Base-by-base conservation (phyloP, 2,797 vertebrate genomes). In the Rhyacichthys aspro region DNA sequence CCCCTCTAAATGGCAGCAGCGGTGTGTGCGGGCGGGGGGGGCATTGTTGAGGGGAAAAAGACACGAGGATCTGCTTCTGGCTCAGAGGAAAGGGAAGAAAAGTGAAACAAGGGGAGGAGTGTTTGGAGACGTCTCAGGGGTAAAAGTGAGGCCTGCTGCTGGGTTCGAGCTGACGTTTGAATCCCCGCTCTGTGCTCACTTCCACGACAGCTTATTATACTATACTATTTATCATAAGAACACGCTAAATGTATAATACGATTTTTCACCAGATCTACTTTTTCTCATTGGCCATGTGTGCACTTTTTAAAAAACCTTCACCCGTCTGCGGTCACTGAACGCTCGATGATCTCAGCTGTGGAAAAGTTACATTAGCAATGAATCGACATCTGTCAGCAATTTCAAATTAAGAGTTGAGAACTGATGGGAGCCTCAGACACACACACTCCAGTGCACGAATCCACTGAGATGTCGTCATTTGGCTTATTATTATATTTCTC, bases 361-460 rank as follows among this genome's bases (percentile, higher is more conserved):
- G 47, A 82, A 70, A 73, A 68, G 57, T 63, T 79, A 41, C 46
- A 55, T 68, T 39, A 58, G 52, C 62, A 42, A 63, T 54, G 43
- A 72, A 69, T 63, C 64, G 67, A 73, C 84, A 86, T 87, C 85
- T 85, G 85, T 84, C 81, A 84, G 70, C 79, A 71, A 83, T 84
- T 86, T 85, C 44, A 81, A 83, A 89, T 84, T 70, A 82, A 46
- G 63, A 68, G 67, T 70, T 47, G 68, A 72, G 73, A 55, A 70
- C 43, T 52, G 23, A 28, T 28, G 23, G 23, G 23, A 28, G 42
- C 73, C 41, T 61, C 28, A 64, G 38, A 66, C 58, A 52, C 33
- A 59, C 5, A 50, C 56, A 58, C 63, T 38, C n/a, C 23, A 28
- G 7, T 28, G 3, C 23, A 28, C 1, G 23, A 28, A 28, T 28